These are phyloP conservation scores for Macrotrachela quadricornifera DNA, from an alignment of 1,140 invertebrate genomes.

Conservation along the genomic window DNA sequence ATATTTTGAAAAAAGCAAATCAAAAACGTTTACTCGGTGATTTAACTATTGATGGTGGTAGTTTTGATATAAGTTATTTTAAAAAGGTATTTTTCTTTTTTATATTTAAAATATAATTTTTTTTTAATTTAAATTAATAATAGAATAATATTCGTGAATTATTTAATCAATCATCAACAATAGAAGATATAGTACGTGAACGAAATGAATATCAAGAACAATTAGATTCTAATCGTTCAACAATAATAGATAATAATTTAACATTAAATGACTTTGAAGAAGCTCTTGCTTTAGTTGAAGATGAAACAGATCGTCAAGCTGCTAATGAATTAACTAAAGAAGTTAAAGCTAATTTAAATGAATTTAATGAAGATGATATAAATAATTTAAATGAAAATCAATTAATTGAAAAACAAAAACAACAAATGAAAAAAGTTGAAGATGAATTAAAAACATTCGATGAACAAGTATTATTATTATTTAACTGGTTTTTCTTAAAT, in stretches of 20 bases:
- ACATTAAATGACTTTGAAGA: constrained; percentile 10
- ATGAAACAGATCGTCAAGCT: constrained; percentile 75
- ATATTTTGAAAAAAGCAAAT: constrained; percentile 94
- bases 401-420: not conserved
- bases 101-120: too few relatives aligned
- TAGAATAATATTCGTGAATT: too few relatives aligned
- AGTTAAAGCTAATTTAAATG: constrained; percentile 70
- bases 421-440: constrained; percentile 43
- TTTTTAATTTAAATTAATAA: too few relatives aligned
- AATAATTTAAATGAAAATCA: constrained; percentile 50
- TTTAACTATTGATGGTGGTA: constrained; percentile 91
- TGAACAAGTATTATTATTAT: constrained; percentile 42
- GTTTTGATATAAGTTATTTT: constrained; percentile 92
- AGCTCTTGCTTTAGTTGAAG: constrained; percentile 71
- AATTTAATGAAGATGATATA: constrained; percentile 91
- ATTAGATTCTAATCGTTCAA: too few relatives aligned
- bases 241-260: too few relatives aligned
- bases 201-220: too few relatives aligned
- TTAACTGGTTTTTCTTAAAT: not conserved
- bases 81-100: constrained; percentile 40
- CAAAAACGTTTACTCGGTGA: constrained; percentile 86
- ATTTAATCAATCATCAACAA: too few relatives aligned
- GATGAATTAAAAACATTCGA: constrained; percentile 56
- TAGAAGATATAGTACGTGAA: too few relatives aligned
- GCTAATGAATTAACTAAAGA: constrained; percentile 70